Base-by-base conservation (phyloP, 2,797 vertebrate genomes). In the Denticeps clupeoides region DNA sequence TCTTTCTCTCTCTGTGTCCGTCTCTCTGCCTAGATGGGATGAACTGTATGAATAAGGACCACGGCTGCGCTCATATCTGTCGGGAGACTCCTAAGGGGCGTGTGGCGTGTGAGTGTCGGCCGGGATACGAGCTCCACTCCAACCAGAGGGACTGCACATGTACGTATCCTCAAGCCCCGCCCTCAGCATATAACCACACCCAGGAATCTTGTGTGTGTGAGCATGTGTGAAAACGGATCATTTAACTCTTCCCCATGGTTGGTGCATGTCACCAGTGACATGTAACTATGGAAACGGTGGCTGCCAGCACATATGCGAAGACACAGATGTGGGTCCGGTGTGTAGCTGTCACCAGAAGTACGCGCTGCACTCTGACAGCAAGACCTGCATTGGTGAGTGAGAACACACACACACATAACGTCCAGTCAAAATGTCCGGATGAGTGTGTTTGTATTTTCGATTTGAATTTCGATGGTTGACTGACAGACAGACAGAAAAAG, bases 281-380 rank as follows among this genome's bases (percentile, higher is more conserved):
- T 98, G 94, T 87, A 96, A 98, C 88, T 95, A 98, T 75, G 94
- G 94, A 69, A 98, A 98, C 35, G 93, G 94, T 58, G 94, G 94
- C 58, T 98, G 94, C 77, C 94, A 98, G 35, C 94, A 98, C 82
- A 90, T 83, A 42, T 98, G 94, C 29, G 90, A 98, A 25, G 94
- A 98, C 79, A 96, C 90, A 0, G 94, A 98, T 44, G 78, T 81
- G 0, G 92, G 92, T 45, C 93, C 92, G 1, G 84, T 86, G 57
- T 97, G 93, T 12, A 88, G 89, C 56, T 98, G 94, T 73, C 94
- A 98, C 65, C 94, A 93, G 86, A 98, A 97, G 75, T 98, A 97
- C 2, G 91, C 91, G 35, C 80, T 98, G 18, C 93, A 96, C 70
- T 84, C 90, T 0, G 94, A 97, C 59, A 91, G 89, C 67, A 90